Base-by-base conservation (phyloP, 2,113 vertebrate genomes). In the Pogona vitticeps region DNA sequence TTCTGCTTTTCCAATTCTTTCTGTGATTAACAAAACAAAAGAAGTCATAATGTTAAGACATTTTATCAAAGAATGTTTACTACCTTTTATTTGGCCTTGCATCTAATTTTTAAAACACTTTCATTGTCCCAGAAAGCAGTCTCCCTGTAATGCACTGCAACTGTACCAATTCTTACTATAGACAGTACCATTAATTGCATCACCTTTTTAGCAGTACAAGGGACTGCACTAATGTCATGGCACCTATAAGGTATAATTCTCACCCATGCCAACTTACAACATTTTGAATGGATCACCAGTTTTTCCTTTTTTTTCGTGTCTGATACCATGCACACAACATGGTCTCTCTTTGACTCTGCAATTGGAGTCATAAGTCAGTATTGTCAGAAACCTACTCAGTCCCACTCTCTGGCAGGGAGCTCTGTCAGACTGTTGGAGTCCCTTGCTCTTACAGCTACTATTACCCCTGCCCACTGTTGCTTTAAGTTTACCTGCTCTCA, bases 1-100 rank as follows among this genome's bases (percentile, higher is more conserved):
- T 23, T 95, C 94, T 97, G 97, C 88, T 96, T 98, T 90, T 98
- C 97, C 90, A 97, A 83, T 91, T 99, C 97, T 94, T 95, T 97
- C 98, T 99, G 84, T 38, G 82, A 91, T 82, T 91, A 1, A 88
- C 76, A 80, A 42, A 80, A 9, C 33, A 89, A 40, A 88, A 21
- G 73, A 63, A 7, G 26, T 75, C 71, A 71, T 40, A 7, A 17
- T 38, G 58, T 73, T 28, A 40, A 23, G 13, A 28, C 12, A 56
- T 15, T 58, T 80, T 40, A 28, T 63, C 15, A 65, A n/a, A 63
- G 13, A 75, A 75, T 28, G 42, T 10, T 52, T 61, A 14, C 4
- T 33, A 79, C 26, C 40, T n/a, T 38, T 36, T 56, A 46, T 70
- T 67, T 73, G 14, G 38, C 10, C 31, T 76, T 75, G 56, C 33